phyloP scores from a whole-genome alignment of 2,797 vertebrate genomes.

The Ficedula albicollis region DNA sequence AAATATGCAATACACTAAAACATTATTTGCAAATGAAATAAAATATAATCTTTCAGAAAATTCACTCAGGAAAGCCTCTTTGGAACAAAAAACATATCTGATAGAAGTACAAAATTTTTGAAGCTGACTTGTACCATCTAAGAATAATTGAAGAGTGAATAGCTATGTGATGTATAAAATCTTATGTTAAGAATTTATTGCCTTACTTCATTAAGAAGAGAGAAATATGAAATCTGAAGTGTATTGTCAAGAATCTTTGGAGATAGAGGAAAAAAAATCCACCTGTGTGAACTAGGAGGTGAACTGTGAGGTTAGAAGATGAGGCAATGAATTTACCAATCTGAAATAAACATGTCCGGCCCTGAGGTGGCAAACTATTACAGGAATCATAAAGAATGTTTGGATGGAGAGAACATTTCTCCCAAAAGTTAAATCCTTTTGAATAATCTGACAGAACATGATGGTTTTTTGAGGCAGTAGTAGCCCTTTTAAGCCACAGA shows the following conservation, averaged over 20 bases:
- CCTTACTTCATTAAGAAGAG: neutral
- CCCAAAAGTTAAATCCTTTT: slow-evolving; percentile 44
- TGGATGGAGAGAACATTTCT: slow-evolving; percentile 4
- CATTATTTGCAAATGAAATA: neutral
- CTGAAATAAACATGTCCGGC: slow-evolving; percentile 4
- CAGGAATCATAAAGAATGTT: slow-evolving; percentile 20
- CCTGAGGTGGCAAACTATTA: slow-evolving; percentile 14
- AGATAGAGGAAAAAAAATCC: neutral
- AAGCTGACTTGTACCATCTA: neutral
- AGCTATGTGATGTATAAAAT: neutral
- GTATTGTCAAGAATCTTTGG: neutral
- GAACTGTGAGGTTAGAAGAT: neutral
- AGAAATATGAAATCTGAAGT: neutral
- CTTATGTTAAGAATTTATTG: neutral
- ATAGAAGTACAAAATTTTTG: neutral
- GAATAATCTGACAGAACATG: slow-evolving; percentile 55
- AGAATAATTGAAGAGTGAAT: neutral
- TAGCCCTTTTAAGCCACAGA: slow-evolving; percentile 48
- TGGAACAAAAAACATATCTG: neutral
- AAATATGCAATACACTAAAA: neutral
- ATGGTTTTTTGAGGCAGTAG: neutral
- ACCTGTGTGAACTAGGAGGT: neutral
- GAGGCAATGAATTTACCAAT: neutral
- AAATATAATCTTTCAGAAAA: neutral
- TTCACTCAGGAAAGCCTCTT: neutral